Evolutionary conservation across 2,797 vertebrate genomes (phyloP).

Genomic region (Coreius guichenoti): DNA sequence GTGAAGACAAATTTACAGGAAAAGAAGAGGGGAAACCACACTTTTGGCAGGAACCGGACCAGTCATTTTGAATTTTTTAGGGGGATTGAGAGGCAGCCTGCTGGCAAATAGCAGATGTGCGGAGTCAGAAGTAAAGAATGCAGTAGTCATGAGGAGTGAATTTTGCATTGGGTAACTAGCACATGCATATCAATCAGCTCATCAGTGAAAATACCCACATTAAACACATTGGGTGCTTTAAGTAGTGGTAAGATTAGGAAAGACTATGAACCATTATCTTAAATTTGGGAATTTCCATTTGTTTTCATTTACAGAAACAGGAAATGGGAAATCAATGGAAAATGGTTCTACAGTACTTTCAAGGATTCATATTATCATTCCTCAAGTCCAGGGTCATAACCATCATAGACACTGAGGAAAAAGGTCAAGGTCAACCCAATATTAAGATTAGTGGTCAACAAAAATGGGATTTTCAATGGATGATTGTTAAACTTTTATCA

Average conservation of each 20-base stretch:
- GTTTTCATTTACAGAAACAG: not conserved
- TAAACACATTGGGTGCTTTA: not conserved
- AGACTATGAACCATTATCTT: slow-evolving; percentile 4
- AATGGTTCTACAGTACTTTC: not conserved
- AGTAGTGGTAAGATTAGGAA: not conserved
- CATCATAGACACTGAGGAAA: not conserved
- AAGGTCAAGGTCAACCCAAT: not conserved
- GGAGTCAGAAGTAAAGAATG: slow-evolving; percentile 16
- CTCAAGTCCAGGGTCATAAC: not conserved
- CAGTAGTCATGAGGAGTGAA: not conserved
- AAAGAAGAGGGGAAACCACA: not conserved
- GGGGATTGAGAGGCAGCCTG: not conserved
- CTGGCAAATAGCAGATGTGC: not conserved
- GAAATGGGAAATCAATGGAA: not conserved
- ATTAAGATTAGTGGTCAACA: not conserved
- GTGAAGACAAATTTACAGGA: slow-evolving; percentile 38
- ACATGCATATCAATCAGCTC: not conserved
- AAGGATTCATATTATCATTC: not conserved
- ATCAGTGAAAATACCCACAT: not conserved
- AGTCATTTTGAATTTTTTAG: not conserved
- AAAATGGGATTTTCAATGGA: not conserved
- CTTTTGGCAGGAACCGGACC: slow-evolving; percentile 25
- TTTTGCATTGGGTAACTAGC: not conserved
- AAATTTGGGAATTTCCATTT: not conserved
- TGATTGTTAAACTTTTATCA: not conserved